Conservation (phyloP, 2,888 invertebrate species). For the Caradrina clavipalpis region DNA sequence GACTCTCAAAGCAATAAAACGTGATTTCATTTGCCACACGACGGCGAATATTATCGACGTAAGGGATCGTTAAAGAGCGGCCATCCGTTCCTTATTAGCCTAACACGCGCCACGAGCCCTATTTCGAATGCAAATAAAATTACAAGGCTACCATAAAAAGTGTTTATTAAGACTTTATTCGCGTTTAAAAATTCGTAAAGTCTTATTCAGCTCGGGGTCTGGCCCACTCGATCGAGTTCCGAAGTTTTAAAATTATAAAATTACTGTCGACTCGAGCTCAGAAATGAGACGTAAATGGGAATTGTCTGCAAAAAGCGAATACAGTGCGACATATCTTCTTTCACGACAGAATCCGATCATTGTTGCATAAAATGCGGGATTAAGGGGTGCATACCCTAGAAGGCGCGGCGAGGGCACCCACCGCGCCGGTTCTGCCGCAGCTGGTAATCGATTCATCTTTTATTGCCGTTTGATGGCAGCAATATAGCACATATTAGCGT, state of each 20-base stretch:
- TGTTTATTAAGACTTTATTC: conserved; percentile 89
- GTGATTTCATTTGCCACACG: conserved; percentile 81
- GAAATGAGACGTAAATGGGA: conserved; percentile 88
- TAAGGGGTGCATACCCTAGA: conserved; percentile 77
- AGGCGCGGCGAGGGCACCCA: conserved; percentile 70
- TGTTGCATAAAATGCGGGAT: conserved; percentile 83
- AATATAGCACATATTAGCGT: conserved; percentile 71
- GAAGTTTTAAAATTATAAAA: conserved; percentile 87
- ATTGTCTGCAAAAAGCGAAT: conserved; percentile 80
- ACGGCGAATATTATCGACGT: conserved; percentile 80
- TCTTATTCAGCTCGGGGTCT: conserved; percentile 82
- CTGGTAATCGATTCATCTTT: conserved; percentile 82
- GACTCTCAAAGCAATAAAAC: conserved; percentile 78
- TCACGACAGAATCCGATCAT: conserved; percentile 82
- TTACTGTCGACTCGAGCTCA: conserved; percentile 79
- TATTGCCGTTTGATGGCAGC: conserved; percentile 79
- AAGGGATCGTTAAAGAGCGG: conserved; percentile 82
- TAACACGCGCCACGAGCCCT: conserved; percentile 85
- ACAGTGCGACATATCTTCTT: conserved; percentile 80
- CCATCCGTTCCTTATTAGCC: conserved; percentile 88
- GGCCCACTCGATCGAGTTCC: conserved; percentile 80
- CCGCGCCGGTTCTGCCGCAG: conserved; percentile 61
- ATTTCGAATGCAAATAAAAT: conserved; percentile 88
- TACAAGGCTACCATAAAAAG: conserved; percentile 87
- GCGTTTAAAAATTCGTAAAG: conserved; percentile 88